Evolutionary conservation across 2,113 vertebrate species (phyloP).

Genomic region (Elephas maximus): DNA sequence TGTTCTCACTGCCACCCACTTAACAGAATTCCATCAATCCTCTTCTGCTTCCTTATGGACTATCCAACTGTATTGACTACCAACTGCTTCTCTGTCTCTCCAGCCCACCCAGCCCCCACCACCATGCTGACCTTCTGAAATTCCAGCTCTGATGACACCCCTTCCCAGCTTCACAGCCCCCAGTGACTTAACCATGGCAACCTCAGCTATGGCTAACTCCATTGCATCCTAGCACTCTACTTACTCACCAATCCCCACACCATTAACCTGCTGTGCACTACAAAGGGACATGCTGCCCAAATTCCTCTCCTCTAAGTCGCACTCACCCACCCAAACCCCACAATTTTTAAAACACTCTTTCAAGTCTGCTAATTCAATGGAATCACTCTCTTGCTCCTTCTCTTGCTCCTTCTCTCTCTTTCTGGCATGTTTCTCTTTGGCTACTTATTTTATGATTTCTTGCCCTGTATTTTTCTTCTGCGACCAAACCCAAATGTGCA

Average conservation of each 20-base stretch:
- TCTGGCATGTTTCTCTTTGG: not conserved
- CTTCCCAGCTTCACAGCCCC: not conserved
- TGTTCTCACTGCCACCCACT: not conserved
- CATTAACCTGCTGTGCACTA: not conserved
- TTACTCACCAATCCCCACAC: not conserved
- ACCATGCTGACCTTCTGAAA: not conserved
- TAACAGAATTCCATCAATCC: not conserved
- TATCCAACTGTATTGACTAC: not conserved
- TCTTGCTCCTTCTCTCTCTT: not conserved
- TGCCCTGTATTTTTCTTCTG: not conserved
- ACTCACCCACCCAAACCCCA: not conserved
- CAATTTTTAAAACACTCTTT: not conserved
- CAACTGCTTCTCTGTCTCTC: not conserved
- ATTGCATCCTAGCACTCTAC: accelerated
- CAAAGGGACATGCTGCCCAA: not conserved
- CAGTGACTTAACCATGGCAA: not conserved
- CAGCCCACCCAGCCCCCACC: no score
- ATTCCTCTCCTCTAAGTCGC: not conserved
- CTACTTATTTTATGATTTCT: not conserved
- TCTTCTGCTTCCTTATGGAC: not conserved
- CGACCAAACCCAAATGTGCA: not conserved
- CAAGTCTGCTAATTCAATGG: not conserved
- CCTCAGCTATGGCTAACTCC: no score
- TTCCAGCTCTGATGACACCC: not conserved
- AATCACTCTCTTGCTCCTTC: not conserved